Evolutionary conservation across 1,140 invertebrate species (phyloP).

Genomic region (Halyomorpha halys): DNA sequence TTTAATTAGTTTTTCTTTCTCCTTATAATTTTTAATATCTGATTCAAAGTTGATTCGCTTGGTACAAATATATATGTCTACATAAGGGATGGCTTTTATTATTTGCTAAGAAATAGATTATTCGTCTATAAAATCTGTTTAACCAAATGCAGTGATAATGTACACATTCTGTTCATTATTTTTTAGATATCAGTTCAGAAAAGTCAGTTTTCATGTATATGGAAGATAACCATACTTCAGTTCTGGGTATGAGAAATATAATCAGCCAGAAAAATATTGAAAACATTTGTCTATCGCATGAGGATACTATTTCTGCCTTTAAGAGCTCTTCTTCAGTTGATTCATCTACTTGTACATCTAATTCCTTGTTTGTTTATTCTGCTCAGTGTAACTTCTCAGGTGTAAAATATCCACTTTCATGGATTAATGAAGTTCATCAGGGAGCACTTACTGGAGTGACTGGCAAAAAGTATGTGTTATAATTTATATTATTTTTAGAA

Average conservation of each 20-base stretch:
- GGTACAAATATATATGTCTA: too few relatives aligned
- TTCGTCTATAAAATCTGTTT: too few relatives aligned
- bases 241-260: constrained; percentile 77
- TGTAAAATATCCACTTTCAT: constrained; percentile 69
- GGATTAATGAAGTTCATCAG: constrained; percentile 55
- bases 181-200: not conserved
- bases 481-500: too few relatives aligned
- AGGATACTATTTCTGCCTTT: constrained; percentile 28
- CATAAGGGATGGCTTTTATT: too few relatives aligned
- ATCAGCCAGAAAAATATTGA: constrained; percentile 33
- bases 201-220: constrained; percentile 57
- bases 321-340: constrained; percentile 58
- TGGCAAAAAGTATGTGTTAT: not conserved
- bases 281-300: constrained; percentile 39
- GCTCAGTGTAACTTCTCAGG: constrained; percentile 94
- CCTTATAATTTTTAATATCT: too few relatives aligned
- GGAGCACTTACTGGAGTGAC: constrained; percentile 35
- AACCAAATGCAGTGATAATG: too few relatives aligned
- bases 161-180: too few relatives aligned
- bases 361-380: constrained; percentile 74
- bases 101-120: too few relatives aligned
- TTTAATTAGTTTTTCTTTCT: too few relatives aligned
- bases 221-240: constrained; percentile 89
- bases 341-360: constrained; percentile 57
- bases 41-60: too few relatives aligned